A percentile compares a stretch with the other conserved stretches of the same genome.
These are phyloP conservation scores for Camelus dromedarius DNA, from an alignment of 2,113 vertebrate genomes.

Conservation along the genomic window DNA sequence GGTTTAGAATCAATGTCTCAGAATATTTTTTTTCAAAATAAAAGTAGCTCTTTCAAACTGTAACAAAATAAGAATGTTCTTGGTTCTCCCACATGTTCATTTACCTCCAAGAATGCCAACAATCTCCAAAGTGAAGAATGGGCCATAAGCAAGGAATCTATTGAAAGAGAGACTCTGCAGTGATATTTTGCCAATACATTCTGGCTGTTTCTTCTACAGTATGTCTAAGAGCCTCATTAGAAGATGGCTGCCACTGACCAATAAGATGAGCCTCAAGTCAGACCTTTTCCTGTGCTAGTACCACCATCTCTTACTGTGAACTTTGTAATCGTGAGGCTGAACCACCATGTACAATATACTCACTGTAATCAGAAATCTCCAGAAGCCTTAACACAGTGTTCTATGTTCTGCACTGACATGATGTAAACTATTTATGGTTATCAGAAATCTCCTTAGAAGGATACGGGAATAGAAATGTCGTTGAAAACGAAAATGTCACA, in stretches of 20 bases:
- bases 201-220: background rate
- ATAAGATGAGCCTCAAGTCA: slow-evolving; percentile 15
- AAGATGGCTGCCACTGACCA: background rate
- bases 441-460: slow-evolving; percentile 70
- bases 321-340: slow-evolving; percentile 1
- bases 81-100: background rate
- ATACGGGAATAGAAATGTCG: slow-evolving; percentile 66
- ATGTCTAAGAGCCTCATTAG: background rate
- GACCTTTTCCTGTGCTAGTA: background rate
- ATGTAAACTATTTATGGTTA: slow-evolving; percentile 40
- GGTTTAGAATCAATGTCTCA: slow-evolving; percentile 4
- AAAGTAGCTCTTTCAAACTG: slow-evolving; percentile 46
- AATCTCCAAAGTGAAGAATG: slow-evolving; percentile 8
- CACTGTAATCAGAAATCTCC: slow-evolving; percentile 42
- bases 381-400: background rate
- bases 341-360: background rate
- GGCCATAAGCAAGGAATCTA: background rate
- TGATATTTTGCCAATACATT: slow-evolving; percentile 27
- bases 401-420: background rate
- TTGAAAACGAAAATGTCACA: slow-evolving; percentile 67
- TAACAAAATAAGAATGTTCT: slow-evolving; percentile 50
- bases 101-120: slow-evolving; percentile 25
- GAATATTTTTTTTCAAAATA: slow-evolving; percentile 37
- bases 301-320: slow-evolving; percentile 31
- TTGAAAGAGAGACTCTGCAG: slow-evolving; percentile 22